Percentiles rank a stretch among this genome's conserved stretches.
phyloP scores from a whole-genome alignment of 2,888 invertebrate genomes.

The Busseola fusca region DNA sequence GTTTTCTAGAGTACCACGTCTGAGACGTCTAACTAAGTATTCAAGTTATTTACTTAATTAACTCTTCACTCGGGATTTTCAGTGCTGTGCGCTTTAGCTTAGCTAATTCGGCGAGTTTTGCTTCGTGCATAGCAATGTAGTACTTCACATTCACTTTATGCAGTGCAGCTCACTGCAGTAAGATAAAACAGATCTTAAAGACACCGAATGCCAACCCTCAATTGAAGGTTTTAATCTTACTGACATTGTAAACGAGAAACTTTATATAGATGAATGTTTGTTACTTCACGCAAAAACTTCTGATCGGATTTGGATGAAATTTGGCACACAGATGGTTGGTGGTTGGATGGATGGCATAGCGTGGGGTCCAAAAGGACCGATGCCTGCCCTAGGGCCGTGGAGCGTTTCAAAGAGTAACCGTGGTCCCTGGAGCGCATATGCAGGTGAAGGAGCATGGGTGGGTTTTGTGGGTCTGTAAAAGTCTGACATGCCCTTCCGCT shows the following conservation, averaged over 20 bases:
- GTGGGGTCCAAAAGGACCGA: too few species aligned
- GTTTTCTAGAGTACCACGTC: slow-evolving; percentile 15
- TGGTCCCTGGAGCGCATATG: too few species aligned
- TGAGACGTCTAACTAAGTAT: background rate
- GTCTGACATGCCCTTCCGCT: too few species aligned
- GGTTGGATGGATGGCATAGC: too few species aligned
- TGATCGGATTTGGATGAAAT: too few species aligned
- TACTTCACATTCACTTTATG: slow-evolving; percentile 15
- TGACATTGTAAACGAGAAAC: background rate
- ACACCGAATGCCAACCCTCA: background rate
- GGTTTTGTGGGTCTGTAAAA: too few species aligned
- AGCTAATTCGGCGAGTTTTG: slow-evolving; percentile 18
- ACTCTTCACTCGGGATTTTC: slow-evolving; percentile 21
- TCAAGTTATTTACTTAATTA: slow-evolving; percentile 45
- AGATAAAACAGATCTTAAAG: slow-evolving; percentile 10
- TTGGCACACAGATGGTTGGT: too few species aligned
- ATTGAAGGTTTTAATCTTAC: background rate
- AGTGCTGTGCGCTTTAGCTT: slow-evolving; percentile 6
- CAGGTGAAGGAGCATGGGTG: too few species aligned
- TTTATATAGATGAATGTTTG: too few species aligned
- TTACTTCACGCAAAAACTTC: too few species aligned
- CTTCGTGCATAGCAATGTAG: slow-evolving; percentile 21
- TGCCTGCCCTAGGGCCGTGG: too few species aligned
- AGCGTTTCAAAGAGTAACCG: too few species aligned
- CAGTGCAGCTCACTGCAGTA: background rate